A percentile compares a stretch with the other conserved stretches of the same genome.
These are phyloP conservation scores for Platygyra sinensis DNA, from an alignment of 64 coral and sea anemone species.

Conservation along the genomic window DNA sequence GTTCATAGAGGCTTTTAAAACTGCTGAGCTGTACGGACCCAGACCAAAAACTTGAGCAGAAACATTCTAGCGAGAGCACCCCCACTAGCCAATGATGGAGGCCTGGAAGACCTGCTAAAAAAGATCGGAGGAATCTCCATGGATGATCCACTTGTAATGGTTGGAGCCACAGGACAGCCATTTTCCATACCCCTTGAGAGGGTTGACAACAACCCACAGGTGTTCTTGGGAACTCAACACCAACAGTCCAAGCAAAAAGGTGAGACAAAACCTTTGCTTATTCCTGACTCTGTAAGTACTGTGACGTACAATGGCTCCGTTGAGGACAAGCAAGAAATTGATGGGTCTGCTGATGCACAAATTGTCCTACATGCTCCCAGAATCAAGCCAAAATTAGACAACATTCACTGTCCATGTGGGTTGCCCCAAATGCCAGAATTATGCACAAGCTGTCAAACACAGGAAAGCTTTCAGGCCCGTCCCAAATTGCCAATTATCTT, in stretches of 20 bases:
- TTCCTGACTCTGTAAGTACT: conserved; percentile 29
- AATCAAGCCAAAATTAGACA: no score
- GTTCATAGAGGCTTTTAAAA: not conserved
- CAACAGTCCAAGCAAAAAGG: conserved; percentile 16
- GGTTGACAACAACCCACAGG: conserved; percentile 15
- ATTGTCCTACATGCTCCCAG: no score
- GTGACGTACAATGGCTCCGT: not conserved
- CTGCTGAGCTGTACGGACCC: not conserved
- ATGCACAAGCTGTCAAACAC: conserved; percentile 20
- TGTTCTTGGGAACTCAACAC: conserved; percentile 20
- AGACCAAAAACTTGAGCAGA: not conserved
- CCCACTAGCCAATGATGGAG: conserved; percentile 10
- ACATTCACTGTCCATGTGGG: conserved; percentile 25
- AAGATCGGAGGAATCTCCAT: conserved; percentile 1
- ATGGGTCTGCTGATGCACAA: no score
- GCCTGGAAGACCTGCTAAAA: conserved; percentile 28
- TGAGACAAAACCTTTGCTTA: conserved; percentile 29
- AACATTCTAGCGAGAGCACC: conserved; percentile 4
- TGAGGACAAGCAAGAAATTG: conserved; percentile 43
- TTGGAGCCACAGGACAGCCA: not conserved
- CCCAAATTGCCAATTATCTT: conserved; percentile 4
- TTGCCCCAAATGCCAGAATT: conserved; percentile 20
- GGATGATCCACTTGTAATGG: not conserved
- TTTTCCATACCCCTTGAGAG: not conserved
- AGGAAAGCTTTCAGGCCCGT: conserved; percentile 7